Conservation (phyloP, 2,888 invertebrate species). For the Ceriagrion tenellum region DNA sequence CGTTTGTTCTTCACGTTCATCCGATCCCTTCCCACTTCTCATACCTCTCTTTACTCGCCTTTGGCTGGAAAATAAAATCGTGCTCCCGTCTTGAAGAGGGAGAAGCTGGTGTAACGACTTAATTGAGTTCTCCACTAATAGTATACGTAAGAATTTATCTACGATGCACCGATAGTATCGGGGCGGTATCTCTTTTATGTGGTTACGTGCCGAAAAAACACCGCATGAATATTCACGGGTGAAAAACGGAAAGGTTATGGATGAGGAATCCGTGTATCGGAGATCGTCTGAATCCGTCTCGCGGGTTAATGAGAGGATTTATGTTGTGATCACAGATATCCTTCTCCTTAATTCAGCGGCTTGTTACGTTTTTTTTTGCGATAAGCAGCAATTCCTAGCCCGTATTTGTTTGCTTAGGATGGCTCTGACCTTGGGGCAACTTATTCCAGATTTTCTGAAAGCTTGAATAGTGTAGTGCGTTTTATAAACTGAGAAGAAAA, state of each 20-base stretch:
- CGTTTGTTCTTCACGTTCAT: neutral
- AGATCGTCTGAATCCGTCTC: neutral
- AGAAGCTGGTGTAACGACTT: neutral
- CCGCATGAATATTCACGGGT: neutral
- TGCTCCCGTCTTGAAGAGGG: neutral
- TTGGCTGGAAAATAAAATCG: neutral
- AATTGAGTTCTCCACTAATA: neutral
- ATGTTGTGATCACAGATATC: neutral
- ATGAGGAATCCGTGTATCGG: neutral
- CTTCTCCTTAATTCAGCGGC: neutral
- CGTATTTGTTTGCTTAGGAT: too few relatives aligned
- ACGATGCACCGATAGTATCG: neutral
- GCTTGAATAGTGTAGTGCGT: too few relatives aligned
- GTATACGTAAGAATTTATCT: neutral
- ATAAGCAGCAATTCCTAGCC: too few relatives aligned
- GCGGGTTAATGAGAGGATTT: neutral
- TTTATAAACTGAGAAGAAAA: too few relatives aligned
- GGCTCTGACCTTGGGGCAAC: too few relatives aligned
- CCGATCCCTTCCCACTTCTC: neutral
- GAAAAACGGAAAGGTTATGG: neutral
- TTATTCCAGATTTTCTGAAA: too few relatives aligned
- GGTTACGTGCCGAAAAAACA: neutral
- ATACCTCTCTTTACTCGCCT: neutral
- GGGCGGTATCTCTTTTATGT: neutral
- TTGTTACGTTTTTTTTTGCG: too few relatives aligned